Evolutionary conservation across 1,140 invertebrate genomes (phyloP), one percentile per base, ranked within the genome.

Genomic region (Steinernema feltiae): DNA sequence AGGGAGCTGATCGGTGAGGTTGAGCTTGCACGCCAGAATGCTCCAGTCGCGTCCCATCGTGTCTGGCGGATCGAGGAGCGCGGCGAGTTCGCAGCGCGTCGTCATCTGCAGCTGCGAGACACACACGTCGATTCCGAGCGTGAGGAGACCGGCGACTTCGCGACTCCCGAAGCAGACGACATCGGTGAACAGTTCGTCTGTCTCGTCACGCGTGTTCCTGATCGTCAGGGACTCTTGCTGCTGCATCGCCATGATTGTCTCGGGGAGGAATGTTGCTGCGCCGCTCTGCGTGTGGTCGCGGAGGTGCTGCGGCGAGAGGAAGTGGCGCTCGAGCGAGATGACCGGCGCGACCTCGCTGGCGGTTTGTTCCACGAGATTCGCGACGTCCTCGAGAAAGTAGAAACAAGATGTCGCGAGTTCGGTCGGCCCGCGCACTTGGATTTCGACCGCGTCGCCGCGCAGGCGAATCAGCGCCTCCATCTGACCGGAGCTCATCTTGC

Each of bases 11-110:
- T 90, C 89, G 30, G 88, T 85, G 71, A 92, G 87, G 29, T 92
- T 92, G 31, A 93, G 86, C 76, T 90, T 89, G 0, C 93, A 90
- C 1, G 92, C 92, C 31, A 94, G 85, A 73, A 94, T 88, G 85
- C 92, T 93, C 92, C 92, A 93, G 84, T 94, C 92, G 78, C 91
- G 88, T 15, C 93, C 93, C 83, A 92, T 90, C 1, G 90, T 89
- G 84, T 93, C 92, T 3, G 91, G 90, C 0, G 92, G 91, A 87
- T 94, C 93, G 17, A 94, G 87, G 72, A 92, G 86, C 29, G 89
- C 87, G 86, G 41, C 89, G 87, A 35, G 88, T 83, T 76, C 87
- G 83, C 31, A 90, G 74, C 89, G 83, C 0, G 89, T 86, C 70
- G 89, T 85, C n/a, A 90, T 82, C 15, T 89, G 86, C 30, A 91